phyloP scores from a whole-genome alignment of 2,888 invertebrate genomes.

The Notodonta dromedarius region DNA sequence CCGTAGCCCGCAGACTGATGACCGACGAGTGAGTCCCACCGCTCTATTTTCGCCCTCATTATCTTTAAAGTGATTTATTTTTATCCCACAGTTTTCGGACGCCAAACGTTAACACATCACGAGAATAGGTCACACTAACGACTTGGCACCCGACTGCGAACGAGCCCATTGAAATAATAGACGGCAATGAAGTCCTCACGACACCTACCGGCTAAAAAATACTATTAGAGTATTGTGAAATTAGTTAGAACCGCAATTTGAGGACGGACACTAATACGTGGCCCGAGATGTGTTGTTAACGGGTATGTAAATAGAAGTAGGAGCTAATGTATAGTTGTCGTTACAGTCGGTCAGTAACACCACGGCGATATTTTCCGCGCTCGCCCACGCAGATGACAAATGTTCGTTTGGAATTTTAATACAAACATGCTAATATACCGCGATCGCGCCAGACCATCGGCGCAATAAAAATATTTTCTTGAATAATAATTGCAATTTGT shows the following conservation, averaged over 20 bases:
- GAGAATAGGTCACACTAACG: slow-evolving; percentile 73
- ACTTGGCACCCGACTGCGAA: slow-evolving; percentile 66
- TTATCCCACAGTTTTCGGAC: slow-evolving; percentile 60
- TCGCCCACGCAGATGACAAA: slow-evolving; percentile 61
- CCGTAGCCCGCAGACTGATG: slow-evolving; percentile 68
- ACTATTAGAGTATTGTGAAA: slow-evolving; percentile 66
- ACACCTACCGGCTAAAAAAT: slow-evolving; percentile 55
- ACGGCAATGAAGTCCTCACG: slow-evolving; percentile 71
- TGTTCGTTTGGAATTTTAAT: slow-evolving; percentile 47
- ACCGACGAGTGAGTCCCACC: slow-evolving; percentile 73
- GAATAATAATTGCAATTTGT: slow-evolving; percentile 63
- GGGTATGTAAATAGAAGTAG: slow-evolving; percentile 58
- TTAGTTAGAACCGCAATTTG: slow-evolving; percentile 63
- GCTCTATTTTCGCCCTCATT: slow-evolving; percentile 82
- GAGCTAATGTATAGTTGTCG: slow-evolving; percentile 44
- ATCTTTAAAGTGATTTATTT: slow-evolving; percentile 82
- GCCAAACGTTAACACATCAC: slow-evolving; percentile 67
- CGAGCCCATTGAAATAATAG: slow-evolving; percentile 65
- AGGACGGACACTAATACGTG: slow-evolving; percentile 56
- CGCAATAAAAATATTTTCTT: slow-evolving; percentile 63
- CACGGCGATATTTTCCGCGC: slow-evolving; percentile 42
- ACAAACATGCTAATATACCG: slow-evolving; percentile 64
- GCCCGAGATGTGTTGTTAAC: slow-evolving; percentile 52
- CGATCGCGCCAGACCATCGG: slow-evolving; percentile 47
- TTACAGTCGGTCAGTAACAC: slow-evolving; percentile 21